Evolutionary conservation across 2,113 vertebrate species (phyloP).

Genomic region (Solea solea): DNA sequence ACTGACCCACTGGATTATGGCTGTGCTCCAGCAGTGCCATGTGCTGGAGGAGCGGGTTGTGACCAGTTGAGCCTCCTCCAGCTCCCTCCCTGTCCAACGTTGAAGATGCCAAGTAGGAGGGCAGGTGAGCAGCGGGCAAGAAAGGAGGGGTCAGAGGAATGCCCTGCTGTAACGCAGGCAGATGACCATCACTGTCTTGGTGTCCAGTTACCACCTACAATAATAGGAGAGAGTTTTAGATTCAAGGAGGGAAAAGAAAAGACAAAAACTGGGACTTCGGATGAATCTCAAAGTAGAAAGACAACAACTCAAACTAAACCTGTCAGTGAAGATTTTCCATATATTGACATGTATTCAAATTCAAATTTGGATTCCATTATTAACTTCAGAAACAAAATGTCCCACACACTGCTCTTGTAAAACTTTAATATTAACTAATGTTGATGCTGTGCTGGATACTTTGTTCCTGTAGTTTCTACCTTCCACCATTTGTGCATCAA

Average conservation of each 20-base stretch:
- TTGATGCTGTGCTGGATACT: too few relatives aligned
- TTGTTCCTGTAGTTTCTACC: too few relatives aligned
- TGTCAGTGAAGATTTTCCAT: not conserved
- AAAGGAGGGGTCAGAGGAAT: constrained; percentile 85
- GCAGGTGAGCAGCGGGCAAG: constrained; percentile 89
- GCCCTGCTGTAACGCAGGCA: constrained; percentile 88
- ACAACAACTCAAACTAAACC: not conserved
- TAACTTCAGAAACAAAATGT: too few relatives aligned
- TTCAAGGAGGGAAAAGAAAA: constrained; percentile 9
- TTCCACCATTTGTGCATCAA: too few relatives aligned
- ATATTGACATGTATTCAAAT: not conserved
- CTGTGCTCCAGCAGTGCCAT: constrained; percentile 95
- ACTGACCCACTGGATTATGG: constrained; percentile 85
- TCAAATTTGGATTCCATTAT: too few relatives aligned
- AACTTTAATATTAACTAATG: too few relatives aligned
- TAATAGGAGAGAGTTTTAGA: constrained; percentile 11
- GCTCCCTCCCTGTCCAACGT: constrained; percentile 87
- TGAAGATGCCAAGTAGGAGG: constrained; percentile 89
- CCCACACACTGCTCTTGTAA: too few relatives aligned
- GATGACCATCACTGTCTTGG: constrained; percentile 88
- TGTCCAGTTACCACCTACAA: constrained; percentile 86
- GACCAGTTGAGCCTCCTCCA: constrained; percentile 68
- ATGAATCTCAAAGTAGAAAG: not conserved
- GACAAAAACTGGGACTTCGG: not conserved
- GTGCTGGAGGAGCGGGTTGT: constrained; percentile 93